phyloP scores from a whole-genome alignment of 2,797 vertebrate genomes.

The Hirundo rustica region DNA sequence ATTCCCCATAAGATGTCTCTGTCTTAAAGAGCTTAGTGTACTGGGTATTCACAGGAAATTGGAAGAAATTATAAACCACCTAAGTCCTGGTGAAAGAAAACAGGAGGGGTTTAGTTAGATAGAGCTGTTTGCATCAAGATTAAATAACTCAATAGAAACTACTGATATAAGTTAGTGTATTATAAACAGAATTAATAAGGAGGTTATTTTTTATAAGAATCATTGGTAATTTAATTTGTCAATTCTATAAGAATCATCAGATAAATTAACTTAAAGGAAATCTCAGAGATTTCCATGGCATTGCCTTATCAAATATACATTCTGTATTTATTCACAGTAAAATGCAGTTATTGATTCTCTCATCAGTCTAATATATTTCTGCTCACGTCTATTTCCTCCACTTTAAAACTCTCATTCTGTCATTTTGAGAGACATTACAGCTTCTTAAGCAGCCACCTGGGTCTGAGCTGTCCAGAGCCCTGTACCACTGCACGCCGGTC shows the following conservation, averaged over 20 bases:
- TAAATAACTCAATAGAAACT: not conserved
- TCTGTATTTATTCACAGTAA: not conserved
- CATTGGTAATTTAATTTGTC: not conserved
- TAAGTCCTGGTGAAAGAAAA: not conserved
- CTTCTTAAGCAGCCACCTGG: not conserved
- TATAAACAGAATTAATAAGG: not conserved
- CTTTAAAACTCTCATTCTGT: not conserved
- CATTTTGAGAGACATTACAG: not conserved
- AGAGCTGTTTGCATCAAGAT: not conserved
- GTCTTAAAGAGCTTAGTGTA: not conserved
- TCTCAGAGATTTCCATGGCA: not conserved
- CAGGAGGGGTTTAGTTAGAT: not conserved
- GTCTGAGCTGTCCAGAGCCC: not conserved
- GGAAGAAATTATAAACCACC: not conserved
- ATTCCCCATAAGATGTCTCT: not conserved
- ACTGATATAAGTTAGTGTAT: not conserved
- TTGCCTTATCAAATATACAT: not conserved
- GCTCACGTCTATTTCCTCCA: not conserved
- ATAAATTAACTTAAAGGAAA: not conserved
- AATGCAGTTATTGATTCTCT: not conserved
- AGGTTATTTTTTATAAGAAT: not conserved
- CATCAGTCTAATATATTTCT: not conserved
- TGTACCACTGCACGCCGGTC: accelerated
- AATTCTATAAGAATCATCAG: conserved; percentile 1
- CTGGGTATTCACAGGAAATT: not conserved